Percentiles rank a stretch among this genome's conserved stretches.
Conservation (phyloP, 2,888 invertebrate species). For the Pimpla rufipes region DNA sequence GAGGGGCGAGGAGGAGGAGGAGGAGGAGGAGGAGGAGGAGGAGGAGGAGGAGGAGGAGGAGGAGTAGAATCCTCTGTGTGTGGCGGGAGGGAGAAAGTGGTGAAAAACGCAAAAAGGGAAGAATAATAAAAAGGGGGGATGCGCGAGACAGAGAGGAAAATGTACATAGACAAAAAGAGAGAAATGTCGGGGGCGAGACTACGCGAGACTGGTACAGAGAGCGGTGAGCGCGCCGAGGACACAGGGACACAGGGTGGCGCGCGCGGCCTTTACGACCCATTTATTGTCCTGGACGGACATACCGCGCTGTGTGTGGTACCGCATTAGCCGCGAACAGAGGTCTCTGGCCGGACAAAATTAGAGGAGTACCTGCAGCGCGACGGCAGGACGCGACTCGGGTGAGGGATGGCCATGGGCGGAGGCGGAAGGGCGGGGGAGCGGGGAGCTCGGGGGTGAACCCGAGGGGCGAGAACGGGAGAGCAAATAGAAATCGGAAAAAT, state of each 20-base stretch:
- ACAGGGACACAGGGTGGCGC: slow-evolving; percentile 19
- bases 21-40: slow-evolving; percentile 29
- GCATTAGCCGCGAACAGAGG: slow-evolving; percentile 65
- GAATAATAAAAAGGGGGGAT: slow-evolving; percentile 13
- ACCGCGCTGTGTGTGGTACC: slow-evolving; percentile 61
- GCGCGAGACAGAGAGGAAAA: slow-evolving; percentile 14
- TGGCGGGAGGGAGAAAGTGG: slow-evolving; percentile 25
- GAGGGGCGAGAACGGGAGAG: slow-evolving; percentile 52
- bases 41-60: slow-evolving; percentile 8
- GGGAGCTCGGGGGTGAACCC: neutral
- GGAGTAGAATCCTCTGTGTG: slow-evolving; percentile 43
- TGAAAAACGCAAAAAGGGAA: slow-evolving; percentile 26
- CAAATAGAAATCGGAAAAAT: slow-evolving; percentile 57
- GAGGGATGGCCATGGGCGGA: slow-evolving; percentile 17
- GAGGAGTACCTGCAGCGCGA: slow-evolving; percentile 34
- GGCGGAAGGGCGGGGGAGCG: neutral
- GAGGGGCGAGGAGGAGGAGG: neutral
- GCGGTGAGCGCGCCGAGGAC: slow-evolving; percentile 39
- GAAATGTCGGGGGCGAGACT: slow-evolving; percentile 22
- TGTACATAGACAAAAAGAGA: slow-evolving; percentile 27
- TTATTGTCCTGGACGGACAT: slow-evolving; percentile 67
- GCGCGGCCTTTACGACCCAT: slow-evolving; percentile 67
- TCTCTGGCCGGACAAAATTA: slow-evolving; percentile 54
- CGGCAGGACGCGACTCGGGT: slow-evolving; percentile 8
- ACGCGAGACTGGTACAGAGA: neutral